Conservation (phyloP, 2,113 vertebrate species). For the Aldabrachelys gigantea region DNA sequence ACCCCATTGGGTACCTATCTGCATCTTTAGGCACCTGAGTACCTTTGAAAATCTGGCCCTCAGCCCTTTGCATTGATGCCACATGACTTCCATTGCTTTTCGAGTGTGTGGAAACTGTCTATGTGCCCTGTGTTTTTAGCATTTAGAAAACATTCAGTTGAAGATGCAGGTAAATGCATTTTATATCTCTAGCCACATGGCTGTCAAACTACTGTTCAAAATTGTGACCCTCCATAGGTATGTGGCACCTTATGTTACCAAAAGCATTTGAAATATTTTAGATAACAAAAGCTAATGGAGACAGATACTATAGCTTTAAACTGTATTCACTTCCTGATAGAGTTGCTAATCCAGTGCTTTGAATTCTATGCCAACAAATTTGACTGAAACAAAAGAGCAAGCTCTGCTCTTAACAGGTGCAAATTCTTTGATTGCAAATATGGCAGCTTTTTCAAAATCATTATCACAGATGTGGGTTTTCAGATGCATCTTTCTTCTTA, state of each 20-base stretch:
- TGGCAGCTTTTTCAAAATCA: slow-evolving; percentile 2
- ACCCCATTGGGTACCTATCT: not conserved
- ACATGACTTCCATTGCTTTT: not conserved
- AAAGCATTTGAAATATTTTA: slow-evolving; percentile 61
- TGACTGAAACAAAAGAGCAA: slow-evolving; percentile 54
- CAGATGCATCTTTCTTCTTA: not conserved
- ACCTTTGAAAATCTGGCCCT: not conserved
- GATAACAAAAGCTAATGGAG: slow-evolving; percentile 59
- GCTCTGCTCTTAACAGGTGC: slow-evolving; percentile 58
- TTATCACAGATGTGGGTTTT: slow-evolving; percentile 24
- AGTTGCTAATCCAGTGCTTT: slow-evolving; percentile 64
- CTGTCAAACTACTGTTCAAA: slow-evolving; percentile 31
- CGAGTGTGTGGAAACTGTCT: not conserved
- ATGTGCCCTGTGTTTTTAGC: slow-evolving; percentile 13
- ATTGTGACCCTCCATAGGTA: slow-evolving; percentile 16
- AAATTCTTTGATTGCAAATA: slow-evolving; percentile 21
- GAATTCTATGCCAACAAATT: slow-evolving; percentile 65
- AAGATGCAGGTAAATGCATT: slow-evolving; percentile 28
- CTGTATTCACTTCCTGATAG: slow-evolving; percentile 61
- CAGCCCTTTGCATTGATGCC: not conserved
- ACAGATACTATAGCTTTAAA: slow-evolving; percentile 50
- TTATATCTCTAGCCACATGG: slow-evolving; percentile 43
- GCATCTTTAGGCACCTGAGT: not conserved
- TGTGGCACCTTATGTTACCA: slow-evolving; percentile 33
- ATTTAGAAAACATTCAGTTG: slow-evolving; percentile 36